Evolutionary conservation across 2,888 invertebrate species (phyloP).

Genomic region (Suillia variegata): DNA sequence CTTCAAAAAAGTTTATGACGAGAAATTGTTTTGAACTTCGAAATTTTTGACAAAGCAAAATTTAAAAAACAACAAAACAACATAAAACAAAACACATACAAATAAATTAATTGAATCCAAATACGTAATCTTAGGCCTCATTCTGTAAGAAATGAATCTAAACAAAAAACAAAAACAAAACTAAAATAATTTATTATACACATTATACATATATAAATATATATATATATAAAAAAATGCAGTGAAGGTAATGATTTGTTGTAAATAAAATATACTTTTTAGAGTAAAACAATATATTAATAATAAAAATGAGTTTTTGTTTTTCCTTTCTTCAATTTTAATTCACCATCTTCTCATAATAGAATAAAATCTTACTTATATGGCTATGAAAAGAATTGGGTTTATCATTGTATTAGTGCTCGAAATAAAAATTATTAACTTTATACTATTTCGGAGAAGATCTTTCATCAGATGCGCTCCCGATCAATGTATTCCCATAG

Average conservation of each 20-base stretch:
- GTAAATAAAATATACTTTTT: conserved; percentile 61
- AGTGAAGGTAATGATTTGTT: conserved; percentile 49
- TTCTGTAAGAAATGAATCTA: conserved; percentile 57
- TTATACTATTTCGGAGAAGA: no score
- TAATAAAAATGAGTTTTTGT: conserved; percentile 47
- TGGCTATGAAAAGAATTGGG: no score
- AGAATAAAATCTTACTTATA: no score
- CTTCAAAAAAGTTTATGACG: no score
- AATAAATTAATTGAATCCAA: conserved; percentile 48
- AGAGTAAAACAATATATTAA: conserved; percentile 45
- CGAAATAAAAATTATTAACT: no score
- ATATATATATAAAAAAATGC: conserved; percentile 35
- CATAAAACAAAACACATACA: neutral
- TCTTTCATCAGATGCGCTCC: no score
- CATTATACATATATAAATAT: conserved; percentile 34
- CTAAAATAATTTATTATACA: conserved; percentile 29
- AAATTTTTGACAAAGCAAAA: neutral
- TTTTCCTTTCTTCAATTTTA: conserved; percentile 43
- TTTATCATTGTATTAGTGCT: no score
- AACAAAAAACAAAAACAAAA: conserved; percentile 35
- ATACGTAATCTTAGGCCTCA: conserved; percentile 62
- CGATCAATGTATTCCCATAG: no score
- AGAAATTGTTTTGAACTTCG: no score
- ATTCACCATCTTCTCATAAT: conserved; percentile 13
- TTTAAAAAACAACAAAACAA: neutral